Conservation (phyloP, 2,888 invertebrate genomes). For the Cenopis cana region DNA sequence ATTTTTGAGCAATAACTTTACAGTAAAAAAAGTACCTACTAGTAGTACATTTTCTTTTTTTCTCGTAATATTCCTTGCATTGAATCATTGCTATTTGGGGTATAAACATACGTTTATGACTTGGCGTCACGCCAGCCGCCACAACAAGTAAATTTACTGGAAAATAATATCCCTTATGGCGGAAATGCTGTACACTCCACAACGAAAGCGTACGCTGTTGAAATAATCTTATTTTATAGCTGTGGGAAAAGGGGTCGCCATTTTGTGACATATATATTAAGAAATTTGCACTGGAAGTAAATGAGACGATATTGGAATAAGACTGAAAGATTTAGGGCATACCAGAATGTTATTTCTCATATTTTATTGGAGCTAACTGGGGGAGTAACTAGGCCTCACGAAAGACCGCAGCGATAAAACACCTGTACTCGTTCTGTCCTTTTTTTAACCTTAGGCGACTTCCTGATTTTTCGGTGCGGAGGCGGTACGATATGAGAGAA, state of each 20-base stretch:
- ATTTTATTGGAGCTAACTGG: no score
- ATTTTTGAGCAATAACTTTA: no score
- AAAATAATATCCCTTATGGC: constrained; percentile 20
- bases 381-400: no score
- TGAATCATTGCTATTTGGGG: not conserved
- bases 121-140: constrained; percentile 6
- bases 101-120: constrained; percentile 7
- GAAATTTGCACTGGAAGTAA: not conserved
- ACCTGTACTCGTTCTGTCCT: no score
- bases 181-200: constrained; percentile 7
- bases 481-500: no score
- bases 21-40: no score
- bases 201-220: not conserved
- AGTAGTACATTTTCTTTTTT: not conserved
- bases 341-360: no score
- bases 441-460: no score
- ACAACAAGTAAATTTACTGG: constrained; percentile 23
- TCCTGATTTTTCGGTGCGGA: no score
- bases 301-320: no score
- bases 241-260: not conserved
- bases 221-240: constrained; percentile 2
- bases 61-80: not conserved
- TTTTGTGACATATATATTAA: not conserved
- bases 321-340: no score
- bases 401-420: no score